Evolutionary conservation across 1,140 invertebrate genomes (phyloP), one percentile per base, ranked within the genome.

Genomic region (Episyrphus balteatus): DNA sequence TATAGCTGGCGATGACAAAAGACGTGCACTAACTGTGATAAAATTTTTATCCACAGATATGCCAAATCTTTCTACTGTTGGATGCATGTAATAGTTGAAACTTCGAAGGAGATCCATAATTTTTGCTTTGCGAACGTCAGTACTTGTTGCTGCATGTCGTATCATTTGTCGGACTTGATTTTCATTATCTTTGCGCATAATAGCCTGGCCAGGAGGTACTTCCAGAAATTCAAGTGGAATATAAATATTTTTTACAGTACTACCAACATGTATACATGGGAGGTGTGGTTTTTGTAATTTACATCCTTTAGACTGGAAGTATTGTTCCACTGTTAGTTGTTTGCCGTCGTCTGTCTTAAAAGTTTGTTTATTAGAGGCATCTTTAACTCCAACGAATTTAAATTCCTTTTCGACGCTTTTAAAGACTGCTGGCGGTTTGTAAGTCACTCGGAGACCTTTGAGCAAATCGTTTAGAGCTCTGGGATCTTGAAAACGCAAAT

Each of bases 101-200:
- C 58, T 62, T 33, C 56, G 52, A 21, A 84, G 72, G 12, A 76
- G 66, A 9, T 76, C 59, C 55, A 76, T 66, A 19, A 87, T 87
- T 57, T 80, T 85, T 0, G 50, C 1, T 55, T 80, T 80, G 0
- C 84, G 71, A 1, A 54, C 58, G 3, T 70, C 55, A 0, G 84
- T 78, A 6, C 66, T 55, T 1, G 78, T 83, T 1, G 83, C 83
- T 2, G 84, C 76, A 37, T 68, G 68, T 32, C 55, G 64, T 1
- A 88, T 83, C 81, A 88, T 84, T 0, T 56, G 66, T 1, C 72
- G 49, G 1, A 83, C 78, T 62, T 86, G 83, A 0, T 33, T 59
- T 9, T 69, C 57, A 5, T 66, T 68, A 37, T 74, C 58, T 41
- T 76, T 75, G 37, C 66, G 71, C 47, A 71, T 70, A n/a, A 65